Conservation (phyloP, 2,888 invertebrate species). For the Papilio gigon region DNA sequence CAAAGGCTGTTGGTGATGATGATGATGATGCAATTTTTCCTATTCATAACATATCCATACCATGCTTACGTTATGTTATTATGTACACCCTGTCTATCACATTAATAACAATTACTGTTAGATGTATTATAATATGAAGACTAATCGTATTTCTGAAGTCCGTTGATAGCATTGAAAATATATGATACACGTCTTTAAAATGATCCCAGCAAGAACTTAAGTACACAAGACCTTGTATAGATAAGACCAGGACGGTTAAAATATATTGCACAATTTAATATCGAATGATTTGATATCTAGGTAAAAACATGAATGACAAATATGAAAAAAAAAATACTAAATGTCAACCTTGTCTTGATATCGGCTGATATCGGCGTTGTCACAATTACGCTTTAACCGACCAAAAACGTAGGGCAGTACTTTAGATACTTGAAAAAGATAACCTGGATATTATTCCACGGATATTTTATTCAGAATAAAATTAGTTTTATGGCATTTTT, state of each 20-base stretch:
- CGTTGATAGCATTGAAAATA: no score
- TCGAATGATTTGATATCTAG: conserved; percentile 1
- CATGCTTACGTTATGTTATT: no score
- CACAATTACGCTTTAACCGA: neutral
- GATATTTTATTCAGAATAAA: neutral
- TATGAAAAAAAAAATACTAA: neutral
- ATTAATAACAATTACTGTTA: no score
- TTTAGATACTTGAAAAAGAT: neutral
- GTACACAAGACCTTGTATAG: neutral
- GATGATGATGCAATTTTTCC: no score
- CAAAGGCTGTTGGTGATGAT: no score
- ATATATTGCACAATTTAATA: neutral
- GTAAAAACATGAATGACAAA: neutral
- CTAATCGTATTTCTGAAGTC: no score
- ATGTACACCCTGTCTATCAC: no score
- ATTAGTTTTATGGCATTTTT: neutral
- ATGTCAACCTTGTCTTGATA: conserved; percentile 5
- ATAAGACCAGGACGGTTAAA: neutral
- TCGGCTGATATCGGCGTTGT: no score
- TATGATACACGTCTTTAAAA: no score
- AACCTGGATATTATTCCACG: neutral
- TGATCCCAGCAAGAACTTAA: no score
- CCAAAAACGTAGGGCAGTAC: neutral
- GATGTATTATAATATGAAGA: no score
- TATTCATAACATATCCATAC: no score